Evolutionary conservation across 2,797 vertebrate genomes (phyloP).

Genomic region (Zalophus californianus): DNA sequence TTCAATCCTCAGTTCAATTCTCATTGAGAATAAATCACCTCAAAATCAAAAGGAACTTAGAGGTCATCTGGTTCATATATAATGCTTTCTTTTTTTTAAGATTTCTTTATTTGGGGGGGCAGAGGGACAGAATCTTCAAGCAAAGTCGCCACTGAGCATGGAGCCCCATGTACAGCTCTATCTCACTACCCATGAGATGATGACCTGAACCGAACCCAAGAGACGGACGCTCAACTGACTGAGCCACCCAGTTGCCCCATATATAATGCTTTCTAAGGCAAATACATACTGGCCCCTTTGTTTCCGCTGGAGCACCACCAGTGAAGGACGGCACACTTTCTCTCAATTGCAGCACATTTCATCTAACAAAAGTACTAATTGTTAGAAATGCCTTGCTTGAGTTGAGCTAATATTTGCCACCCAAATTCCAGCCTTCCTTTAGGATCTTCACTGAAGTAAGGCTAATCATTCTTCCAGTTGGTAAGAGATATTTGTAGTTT

Average conservation of each 20-base stretch:
- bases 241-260: neutral
- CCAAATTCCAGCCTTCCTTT: neutral
- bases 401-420: neutral
- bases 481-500: neutral
- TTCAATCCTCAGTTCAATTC: neutral
- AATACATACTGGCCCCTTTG: neutral
- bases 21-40: neutral
- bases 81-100: neutral
- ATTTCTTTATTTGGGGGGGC: neutral
- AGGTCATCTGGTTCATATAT: neutral
- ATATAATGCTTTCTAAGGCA: neutral
- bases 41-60: neutral
- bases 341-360: neutral
- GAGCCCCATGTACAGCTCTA: neutral
- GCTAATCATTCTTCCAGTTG: neutral
- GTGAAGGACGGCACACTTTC: rapidly evolving
- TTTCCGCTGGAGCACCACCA: neutral
- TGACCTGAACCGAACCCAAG: neutral
- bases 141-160: neutral
- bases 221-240: neutral
- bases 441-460: neutral
- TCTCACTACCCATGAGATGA: neutral
- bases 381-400: neutral
- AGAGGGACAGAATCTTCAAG: neutral
- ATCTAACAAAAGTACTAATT: neutral